Base-by-base conservation (phyloP, 2,888 invertebrate species). In the Galerucella pusilla region DNA sequence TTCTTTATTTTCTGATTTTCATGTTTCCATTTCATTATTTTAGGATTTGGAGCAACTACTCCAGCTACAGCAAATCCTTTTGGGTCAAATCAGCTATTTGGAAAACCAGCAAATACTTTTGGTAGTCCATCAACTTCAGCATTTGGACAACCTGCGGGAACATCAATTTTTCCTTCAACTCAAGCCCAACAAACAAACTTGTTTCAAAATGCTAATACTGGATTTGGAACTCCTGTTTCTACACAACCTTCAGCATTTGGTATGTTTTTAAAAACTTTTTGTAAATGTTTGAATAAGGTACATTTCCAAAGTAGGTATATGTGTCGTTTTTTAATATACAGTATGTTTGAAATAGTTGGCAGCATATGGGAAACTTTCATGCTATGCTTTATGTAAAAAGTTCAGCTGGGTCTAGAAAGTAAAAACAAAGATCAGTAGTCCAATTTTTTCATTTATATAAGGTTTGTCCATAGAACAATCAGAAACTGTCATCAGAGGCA, bases 221-320 rank as follows among this genome's bases (percentile, higher is more conserved):
- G 91, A 6, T 94, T 95, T 87, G 94, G 94, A 14, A 86, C 89
- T 74, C 88, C 91, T 4, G 88, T 91, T 16, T 88, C 91, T 0
- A 90, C 91, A 79, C 90, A 86, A 80, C 85, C 64, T 46, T 11
- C 82, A 59, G 83, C 83, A 52, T 87, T 86, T 78, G 86, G 85
- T 85, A 81, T 80, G 74, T 73, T 60, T 42, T 42, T 42, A 42
- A 1, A 0, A 42, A 42, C 35, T 42, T 7, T 6, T 42, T 7
- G 1, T 42, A 42, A 42, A 42, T 42, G 35, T 42, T 42, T 9
- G 7, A 42, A 42, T 42, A 1, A 20, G 20, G 20, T 42, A 42
- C 35, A 42, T 7, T 42, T 42, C 35, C 35, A 42, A 42, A 42
- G 7, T 42, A 42, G 20, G 20, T 20, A 20, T 35, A 35, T 35